Base-by-base conservation (phyloP, 2,888 invertebrate genomes). In the Candidula unifasciata region DNA sequence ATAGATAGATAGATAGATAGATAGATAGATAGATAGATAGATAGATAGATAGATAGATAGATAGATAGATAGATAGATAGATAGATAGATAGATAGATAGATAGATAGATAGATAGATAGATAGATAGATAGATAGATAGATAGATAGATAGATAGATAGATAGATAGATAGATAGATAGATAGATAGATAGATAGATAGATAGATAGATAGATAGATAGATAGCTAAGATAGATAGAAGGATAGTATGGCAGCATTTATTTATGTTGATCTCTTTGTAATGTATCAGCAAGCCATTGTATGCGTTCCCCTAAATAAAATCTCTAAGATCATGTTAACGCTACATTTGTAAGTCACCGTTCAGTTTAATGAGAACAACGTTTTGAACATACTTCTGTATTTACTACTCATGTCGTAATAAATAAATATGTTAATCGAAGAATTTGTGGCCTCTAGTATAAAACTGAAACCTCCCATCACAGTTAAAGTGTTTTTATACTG, bases 381-480 rank as follows among this genome's bases (percentile, higher is more conserved):
- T 44, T 44, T 44, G 8, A 74, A 74, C n/a, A 74, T 18, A 13
- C 5, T 1, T 21, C 74, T 74, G 21, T 74, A 74, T 18, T 54
- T 74, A 37, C 24, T 37, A n/a, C 64, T 78, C 60, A 74, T 74
- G 52, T 74, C 52, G 52, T 74, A 74, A 54, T 74, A 74, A 54
- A 74, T 74, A 54, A 74, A 74, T n/a, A 74, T 74, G 52, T 74
- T 74, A 27, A 27, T 3, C 1, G 74, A 52, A 27, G 74, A 74
- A 27, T 74, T 74, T 8, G 52, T 74, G n/a, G 74, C 16, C 21
- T 74, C 74, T 16, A 74, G 54, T 3, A 74, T 27, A 52, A 74
- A 52, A 27, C 27, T 52, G 33, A 74, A 2, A 27, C 74, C 74
- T 52, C 57, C 57, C 44, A 66, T 10, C 24, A 52, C 37, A 52